A percentile compares a stretch with the other conserved stretches of the same genome.
phyloP scores from a whole-genome alignment of 2,113 vertebrate genomes.

The Bambusicola thoracicus region DNA sequence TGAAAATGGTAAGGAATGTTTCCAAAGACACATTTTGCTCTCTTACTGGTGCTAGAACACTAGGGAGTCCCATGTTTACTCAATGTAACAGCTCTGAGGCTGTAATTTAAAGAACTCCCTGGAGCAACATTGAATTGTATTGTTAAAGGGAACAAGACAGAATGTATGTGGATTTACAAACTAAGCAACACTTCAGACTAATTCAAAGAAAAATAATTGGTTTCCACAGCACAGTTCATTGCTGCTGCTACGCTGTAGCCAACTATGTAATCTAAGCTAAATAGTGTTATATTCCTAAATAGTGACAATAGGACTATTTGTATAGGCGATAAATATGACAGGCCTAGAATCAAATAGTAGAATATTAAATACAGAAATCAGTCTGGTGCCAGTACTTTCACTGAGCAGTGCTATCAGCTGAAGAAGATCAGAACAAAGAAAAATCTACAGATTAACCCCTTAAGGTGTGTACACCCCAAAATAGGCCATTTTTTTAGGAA shows the following conservation, averaged over 20 bases:
- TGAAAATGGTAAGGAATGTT: constrained; percentile 66
- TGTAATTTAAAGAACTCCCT: constrained; percentile 61
- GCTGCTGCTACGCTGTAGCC: constrained; percentile 85
- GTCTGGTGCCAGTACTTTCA: constrained; percentile 28
- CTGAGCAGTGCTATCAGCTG: constrained; percentile 69
- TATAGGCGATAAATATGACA: constrained; percentile 30
- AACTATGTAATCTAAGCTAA: constrained; percentile 72
- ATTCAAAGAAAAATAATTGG: constrained; percentile 8
- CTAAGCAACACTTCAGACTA: constrained; percentile 39
- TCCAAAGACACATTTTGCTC: constrained; percentile 70
- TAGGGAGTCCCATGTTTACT: constrained; percentile 66
- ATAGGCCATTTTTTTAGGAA: constrained; percentile 73
- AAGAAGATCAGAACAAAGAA: constrained; percentile 46
- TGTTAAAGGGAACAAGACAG: constrained; percentile 77
- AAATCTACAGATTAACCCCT: constrained; percentile 62
- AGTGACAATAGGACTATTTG: constrained; percentile 41
- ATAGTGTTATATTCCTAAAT: constrained; percentile 58
- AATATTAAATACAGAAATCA: constrained; percentile 42
- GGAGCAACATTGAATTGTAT: constrained; percentile 36
- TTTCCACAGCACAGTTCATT: constrained; percentile 68
- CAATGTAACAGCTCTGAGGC: constrained; percentile 42
- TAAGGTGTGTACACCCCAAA: constrained; percentile 61
- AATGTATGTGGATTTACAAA: constrained; percentile 64
- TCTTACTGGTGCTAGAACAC: constrained; percentile 69
- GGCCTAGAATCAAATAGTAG: constrained; percentile 29